A percentile compares a stretch with the other conserved stretches of the same genome.
These are phyloP conservation scores for Varecia variegata DNA, from an alignment of 2,797 vertebrate species.

Conservation along the genomic window DNA sequence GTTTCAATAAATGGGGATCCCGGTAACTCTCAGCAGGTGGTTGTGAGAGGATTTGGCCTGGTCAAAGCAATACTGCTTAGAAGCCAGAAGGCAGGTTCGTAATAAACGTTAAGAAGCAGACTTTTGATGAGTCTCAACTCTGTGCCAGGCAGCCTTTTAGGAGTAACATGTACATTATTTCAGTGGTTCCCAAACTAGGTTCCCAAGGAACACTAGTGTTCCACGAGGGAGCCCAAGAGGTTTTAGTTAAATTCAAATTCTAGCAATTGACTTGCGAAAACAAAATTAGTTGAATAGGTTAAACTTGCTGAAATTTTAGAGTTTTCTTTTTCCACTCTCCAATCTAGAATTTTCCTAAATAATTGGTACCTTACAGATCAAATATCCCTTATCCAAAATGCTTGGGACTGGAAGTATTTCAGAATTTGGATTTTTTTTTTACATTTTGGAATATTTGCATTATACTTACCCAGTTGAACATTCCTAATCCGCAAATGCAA, in stretches of 20 bases:
- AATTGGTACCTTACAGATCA: not conserved
- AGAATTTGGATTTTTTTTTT: not conserved
- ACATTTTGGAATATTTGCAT: not conserved
- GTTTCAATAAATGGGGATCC: not conserved
- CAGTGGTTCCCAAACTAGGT: not conserved
- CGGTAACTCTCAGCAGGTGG: not conserved
- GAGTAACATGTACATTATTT: not conserved
- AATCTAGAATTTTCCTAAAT: not conserved
- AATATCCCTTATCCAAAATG: not conserved
- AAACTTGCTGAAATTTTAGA: not conserved
- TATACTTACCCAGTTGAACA: not conserved
- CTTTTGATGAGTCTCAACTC: not conserved
- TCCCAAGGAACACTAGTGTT: not conserved
- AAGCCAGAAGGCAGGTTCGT: not conserved
- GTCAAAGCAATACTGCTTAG: not conserved
- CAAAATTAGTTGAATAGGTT: not conserved
- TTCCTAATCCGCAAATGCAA: not conserved
- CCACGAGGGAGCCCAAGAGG: not conserved
- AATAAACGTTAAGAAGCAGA: not conserved
- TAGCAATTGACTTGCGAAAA: not conserved
- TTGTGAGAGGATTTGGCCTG: not conserved
- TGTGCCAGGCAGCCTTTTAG: not conserved
- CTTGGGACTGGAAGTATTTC: not conserved
- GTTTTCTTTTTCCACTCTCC: rapidly evolving
- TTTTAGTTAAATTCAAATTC: not conserved